phyloP scores from a whole-genome alignment of 2,113 vertebrate species.

The Melanerpes aurifrons region DNA sequence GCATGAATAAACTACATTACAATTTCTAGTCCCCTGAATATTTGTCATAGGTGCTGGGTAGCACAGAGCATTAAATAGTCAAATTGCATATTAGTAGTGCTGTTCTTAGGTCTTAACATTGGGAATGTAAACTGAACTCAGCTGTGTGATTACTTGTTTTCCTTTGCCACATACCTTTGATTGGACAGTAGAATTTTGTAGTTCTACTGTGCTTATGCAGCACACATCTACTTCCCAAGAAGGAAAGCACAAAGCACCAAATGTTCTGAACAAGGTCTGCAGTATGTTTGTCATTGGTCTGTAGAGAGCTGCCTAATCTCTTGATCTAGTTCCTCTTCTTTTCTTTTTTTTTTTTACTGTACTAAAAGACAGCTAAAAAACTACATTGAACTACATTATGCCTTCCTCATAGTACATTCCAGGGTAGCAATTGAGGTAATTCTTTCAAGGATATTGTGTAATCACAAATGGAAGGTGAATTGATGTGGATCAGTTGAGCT shows the following conservation, averaged over 20 bases:
- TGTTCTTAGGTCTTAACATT: background rate
- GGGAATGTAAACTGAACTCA: background rate
- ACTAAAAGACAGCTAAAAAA: background rate
- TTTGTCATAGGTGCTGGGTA: background rate
- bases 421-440: background rate
- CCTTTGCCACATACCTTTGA: background rate
- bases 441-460: background rate
- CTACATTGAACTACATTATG: background rate
- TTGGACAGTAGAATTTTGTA: background rate
- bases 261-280: background rate
- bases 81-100: background rate
- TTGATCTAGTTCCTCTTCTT: background rate
- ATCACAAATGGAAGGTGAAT: background rate
- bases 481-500: background rate
- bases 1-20: background rate
- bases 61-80: background rate
- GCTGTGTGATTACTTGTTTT: background rate
- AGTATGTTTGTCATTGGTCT: background rate
- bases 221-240: background rate
- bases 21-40: background rate
- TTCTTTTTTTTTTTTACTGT: background rate
- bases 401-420: background rate
- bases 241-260: fast-evolving
- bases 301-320: background rate
- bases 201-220: background rate